Evolutionary conservation across 2,113 vertebrate species (phyloP).

Genomic region (Pluvianellus socialis): DNA sequence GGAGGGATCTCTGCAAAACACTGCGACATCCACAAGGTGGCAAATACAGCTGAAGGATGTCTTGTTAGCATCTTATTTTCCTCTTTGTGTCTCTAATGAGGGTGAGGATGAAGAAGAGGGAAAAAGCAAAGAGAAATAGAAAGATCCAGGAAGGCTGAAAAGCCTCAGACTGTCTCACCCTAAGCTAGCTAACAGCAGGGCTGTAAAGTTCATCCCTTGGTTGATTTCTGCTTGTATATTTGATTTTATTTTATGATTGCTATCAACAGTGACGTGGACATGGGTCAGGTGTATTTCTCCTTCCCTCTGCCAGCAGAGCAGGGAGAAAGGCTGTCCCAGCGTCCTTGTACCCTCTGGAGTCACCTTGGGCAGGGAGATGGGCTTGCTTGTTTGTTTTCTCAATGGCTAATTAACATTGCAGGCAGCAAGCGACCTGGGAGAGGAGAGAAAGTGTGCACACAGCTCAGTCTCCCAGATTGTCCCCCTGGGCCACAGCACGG

Average conservation of each 20-base stretch:
- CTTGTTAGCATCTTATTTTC: background rate
- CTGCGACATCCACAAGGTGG: background rate
- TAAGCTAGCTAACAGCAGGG: background rate
- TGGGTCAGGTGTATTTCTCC: background rate
- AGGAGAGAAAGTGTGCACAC: background rate
- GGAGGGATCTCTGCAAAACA: background rate
- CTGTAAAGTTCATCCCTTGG: background rate
- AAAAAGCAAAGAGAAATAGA: background rate
- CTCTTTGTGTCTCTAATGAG: background rate
- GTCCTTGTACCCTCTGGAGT: background rate
- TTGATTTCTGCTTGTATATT: background rate
- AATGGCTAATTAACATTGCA: constrained; percentile 51
- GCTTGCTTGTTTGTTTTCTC: constrained; percentile 2
- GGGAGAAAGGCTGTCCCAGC: background rate
- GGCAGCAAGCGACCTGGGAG: constrained; percentile 8
- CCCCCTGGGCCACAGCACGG: background rate
- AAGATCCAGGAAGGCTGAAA: background rate
- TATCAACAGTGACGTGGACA: background rate
- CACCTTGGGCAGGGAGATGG: background rate
- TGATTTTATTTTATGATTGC: background rate
- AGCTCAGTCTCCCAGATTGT: background rate
- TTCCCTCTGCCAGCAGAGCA: background rate
- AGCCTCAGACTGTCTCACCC: background rate
- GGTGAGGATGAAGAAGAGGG: background rate
- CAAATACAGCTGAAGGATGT: background rate